A percentile compares a stretch with the other conserved stretches of the same genome.
These are phyloP conservation scores for Stylophora pistillata DNA, from an alignment of 64 coral and sea anemone genomes.

Conservation along the genomic window DNA sequence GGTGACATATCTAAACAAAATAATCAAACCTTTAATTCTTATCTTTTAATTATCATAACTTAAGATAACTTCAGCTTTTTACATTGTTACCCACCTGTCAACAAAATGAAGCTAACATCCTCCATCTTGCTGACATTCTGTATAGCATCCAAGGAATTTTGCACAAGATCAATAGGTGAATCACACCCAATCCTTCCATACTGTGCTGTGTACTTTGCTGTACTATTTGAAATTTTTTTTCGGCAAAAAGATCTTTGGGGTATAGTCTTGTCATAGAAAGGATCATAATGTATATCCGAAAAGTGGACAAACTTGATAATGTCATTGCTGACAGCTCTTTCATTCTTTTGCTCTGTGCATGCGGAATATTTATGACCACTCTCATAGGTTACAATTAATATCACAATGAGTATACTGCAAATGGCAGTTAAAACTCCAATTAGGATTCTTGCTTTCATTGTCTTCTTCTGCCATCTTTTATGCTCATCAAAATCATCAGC, in stretches of 20 bases:
- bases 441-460: constrained; percentile 49
- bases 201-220: constrained; percentile 60
- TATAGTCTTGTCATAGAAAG: constrained; percentile 56
- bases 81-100: constrained; percentile 34
- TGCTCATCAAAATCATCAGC: background rate
- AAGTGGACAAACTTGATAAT: constrained; percentile 70
- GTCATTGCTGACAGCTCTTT: background rate
- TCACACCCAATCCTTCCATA: constrained; percentile 91
- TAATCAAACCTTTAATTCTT: background rate
- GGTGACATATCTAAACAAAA: no score
- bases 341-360: background rate
- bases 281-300: constrained; percentile 81
- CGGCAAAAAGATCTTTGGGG: constrained; percentile 26
- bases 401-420: constrained; percentile 56
- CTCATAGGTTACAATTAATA: constrained; percentile 70
- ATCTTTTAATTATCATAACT: no score
- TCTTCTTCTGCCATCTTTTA: constrained; percentile 72
- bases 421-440: constrained; percentile 46
- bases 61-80: background rate
- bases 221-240: constrained; percentile 22
- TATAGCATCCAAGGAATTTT: constrained; percentile 52
- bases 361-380: constrained; percentile 32
- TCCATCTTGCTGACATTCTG: constrained; percentile 11
- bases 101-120: constrained; percentile 40
- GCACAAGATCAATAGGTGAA: constrained; percentile 59